Percentiles rank a stretch among this genome's conserved stretches.
Evolutionary conservation across 2,888 invertebrate species (phyloP).

Genomic region (Tachina fera): DNA sequence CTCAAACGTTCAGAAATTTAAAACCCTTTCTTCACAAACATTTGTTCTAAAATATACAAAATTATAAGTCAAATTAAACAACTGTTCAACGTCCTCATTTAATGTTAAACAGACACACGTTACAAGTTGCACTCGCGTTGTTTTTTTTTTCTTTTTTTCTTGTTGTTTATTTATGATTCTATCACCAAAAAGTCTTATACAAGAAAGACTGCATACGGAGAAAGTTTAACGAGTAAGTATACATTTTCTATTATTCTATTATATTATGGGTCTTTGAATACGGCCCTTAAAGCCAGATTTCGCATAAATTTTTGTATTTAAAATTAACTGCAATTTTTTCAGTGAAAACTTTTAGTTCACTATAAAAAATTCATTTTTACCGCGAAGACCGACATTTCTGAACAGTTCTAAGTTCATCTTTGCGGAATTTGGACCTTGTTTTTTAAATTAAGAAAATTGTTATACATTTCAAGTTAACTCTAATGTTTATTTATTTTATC

Average conservation of each 20-base stretch:
- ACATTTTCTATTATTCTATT: background rate
- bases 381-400: too few species aligned
- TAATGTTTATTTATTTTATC: too few species aligned
- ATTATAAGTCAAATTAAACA: conserved; percentile 42
- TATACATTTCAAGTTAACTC: too few species aligned
- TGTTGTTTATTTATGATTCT: conserved; percentile 26
- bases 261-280: too few species aligned
- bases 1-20: conserved; percentile 33
- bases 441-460: too few species aligned
- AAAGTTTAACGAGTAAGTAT: background rate
- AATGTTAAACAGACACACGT: conserved; percentile 40
- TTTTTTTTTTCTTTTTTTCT: background rate
- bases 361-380: too few species aligned
- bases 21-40: conserved; percentile 31
- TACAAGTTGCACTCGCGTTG: background rate
- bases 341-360: too few species aligned
- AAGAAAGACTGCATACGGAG: conserved; percentile 19
- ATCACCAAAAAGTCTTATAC: conserved; percentile 12
- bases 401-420: too few species aligned
- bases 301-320: too few species aligned
- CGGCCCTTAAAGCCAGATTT: too few species aligned
- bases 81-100: conserved; percentile 24
- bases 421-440: too few species aligned
- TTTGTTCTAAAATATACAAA: background rate
- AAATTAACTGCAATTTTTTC: too few species aligned